Percentiles rank a stretch among this genome's conserved stretches.
Evolutionary conservation across 2,797 vertebrate species (phyloP).

Genomic region (Spinus pinus): DNA sequence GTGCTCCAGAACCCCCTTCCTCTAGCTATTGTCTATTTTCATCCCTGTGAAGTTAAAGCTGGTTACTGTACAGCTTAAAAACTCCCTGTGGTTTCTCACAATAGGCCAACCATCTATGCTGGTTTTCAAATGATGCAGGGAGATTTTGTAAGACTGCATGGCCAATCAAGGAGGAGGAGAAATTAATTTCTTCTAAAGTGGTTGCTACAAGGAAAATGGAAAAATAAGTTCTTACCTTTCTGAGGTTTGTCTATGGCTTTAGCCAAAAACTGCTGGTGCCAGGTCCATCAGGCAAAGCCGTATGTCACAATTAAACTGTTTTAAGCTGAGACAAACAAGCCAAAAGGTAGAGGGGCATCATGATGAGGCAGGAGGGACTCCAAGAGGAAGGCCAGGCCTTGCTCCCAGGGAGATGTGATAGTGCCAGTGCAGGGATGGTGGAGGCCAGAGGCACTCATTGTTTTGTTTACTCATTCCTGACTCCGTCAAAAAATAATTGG

Average conservation of each 20-base stretch:
- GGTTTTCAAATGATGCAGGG: conserved; percentile 13
- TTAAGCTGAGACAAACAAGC: conserved; percentile 28
- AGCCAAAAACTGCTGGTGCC: not conserved
- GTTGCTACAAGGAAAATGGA: conserved; percentile 27
- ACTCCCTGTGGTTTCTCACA: conserved; percentile 36
- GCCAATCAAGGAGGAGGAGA: conserved; percentile 18
- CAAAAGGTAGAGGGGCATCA: not conserved
- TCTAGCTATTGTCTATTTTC: not conserved
- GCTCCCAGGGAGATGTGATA: not conserved
- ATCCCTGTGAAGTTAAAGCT: conserved; percentile 21
- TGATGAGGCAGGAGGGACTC: not conserved
- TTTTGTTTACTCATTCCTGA: conserved; percentile 30
- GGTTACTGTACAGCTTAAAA: conserved; percentile 12
- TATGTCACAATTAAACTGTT: conserved; percentile 11
- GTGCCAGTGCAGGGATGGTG: not conserved
- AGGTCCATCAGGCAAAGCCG: not conserved
- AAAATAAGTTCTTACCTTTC: not conserved
- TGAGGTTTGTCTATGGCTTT: not conserved
- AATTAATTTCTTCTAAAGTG: conserved; percentile 52
- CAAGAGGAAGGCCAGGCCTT: not conserved
- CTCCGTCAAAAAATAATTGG: conserved; percentile 8
- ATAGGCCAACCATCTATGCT: not conserved
- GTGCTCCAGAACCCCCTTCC: not conserved
- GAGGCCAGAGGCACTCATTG: not conserved
- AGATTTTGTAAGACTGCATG: conserved; percentile 16